Conservation (phyloP, 2,797 vertebrate species). For the Corythornis leucogaster region DNA sequence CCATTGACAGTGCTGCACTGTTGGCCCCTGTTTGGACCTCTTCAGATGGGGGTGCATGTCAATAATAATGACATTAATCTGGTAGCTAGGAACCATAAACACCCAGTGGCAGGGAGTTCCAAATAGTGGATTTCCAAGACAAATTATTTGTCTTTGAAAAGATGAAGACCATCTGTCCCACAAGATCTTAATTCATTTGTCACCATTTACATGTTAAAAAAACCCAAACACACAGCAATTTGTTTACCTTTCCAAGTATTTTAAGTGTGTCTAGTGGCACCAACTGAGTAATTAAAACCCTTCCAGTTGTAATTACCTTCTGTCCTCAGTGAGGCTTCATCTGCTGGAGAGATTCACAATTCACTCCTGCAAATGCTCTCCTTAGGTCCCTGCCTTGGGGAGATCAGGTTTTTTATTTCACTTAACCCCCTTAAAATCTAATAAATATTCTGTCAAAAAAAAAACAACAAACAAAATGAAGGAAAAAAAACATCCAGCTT, state of each 20-base stretch:
- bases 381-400: rapidly evolving
- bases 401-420: background rate
- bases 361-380: rapidly evolving
- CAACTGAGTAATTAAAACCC: background rate
- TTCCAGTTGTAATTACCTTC: background rate
- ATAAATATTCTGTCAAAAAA: background rate
- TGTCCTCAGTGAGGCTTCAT: background rate
- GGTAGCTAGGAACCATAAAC: background rate
- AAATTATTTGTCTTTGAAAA: background rate
- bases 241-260: background rate
- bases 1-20: too few species aligned
- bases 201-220: background rate
- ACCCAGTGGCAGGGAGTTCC: background rate
- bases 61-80: background rate
- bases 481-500: background rate
- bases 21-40: too few species aligned
- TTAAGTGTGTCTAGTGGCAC: background rate
- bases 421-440: background rate
- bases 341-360: background rate
- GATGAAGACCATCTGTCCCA: background rate
- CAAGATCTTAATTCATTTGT: background rate
- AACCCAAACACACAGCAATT: background rate
- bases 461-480: background rate
- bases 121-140: background rate
- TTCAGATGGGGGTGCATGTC: background rate